phyloP scores from a whole-genome alignment of 2,113 vertebrate genomes.

The Engraulis encrasicolus region DNA sequence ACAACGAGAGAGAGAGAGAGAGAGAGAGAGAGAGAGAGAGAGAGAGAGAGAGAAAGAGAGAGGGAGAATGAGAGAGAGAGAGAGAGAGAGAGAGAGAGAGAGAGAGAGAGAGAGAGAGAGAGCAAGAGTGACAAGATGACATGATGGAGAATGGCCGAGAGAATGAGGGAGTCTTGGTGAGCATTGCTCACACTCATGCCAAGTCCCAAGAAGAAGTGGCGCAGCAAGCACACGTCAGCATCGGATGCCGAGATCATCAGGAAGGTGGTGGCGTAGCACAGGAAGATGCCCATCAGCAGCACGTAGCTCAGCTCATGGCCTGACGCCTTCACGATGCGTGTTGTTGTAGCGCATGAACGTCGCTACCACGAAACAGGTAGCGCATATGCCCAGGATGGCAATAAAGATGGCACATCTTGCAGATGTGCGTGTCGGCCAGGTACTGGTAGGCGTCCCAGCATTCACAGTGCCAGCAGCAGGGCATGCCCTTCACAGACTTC shows the following conservation, averaged over 20 bases:
- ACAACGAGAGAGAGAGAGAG: no score
- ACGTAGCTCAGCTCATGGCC: constrained; percentile 96
- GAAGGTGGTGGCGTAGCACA: constrained; percentile 94
- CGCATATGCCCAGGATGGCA: constrained; percentile 88
- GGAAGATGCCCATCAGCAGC: constrained; percentile 92
- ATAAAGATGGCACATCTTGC: constrained; percentile 94
- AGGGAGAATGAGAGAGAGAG: no score
- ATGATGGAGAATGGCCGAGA: constrained; percentile 98
- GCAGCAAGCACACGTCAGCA: constrained; percentile 86
- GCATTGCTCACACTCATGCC: constrained; percentile 97
- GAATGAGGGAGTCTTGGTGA: constrained; percentile 97
- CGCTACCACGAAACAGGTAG: constrained; percentile 88
- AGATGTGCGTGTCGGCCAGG: constrained; percentile 90
- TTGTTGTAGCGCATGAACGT: constrained; percentile 95
- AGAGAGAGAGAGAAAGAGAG: no score
- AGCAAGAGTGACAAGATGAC: no score
- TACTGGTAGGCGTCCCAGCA: constrained; percentile 95
- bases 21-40: no score
- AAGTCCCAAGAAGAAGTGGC: constrained; percentile 90
- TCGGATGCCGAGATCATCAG: constrained; percentile 92
- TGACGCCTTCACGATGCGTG: constrained; percentile 93
- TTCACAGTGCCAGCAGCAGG: constrained; percentile 96
- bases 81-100: no score
- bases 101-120: no score
- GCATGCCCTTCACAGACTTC: constrained; percentile 93